Base-by-base conservation (phyloP, 2,888 invertebrate genomes). In the Cataglyphis livida region DNA sequence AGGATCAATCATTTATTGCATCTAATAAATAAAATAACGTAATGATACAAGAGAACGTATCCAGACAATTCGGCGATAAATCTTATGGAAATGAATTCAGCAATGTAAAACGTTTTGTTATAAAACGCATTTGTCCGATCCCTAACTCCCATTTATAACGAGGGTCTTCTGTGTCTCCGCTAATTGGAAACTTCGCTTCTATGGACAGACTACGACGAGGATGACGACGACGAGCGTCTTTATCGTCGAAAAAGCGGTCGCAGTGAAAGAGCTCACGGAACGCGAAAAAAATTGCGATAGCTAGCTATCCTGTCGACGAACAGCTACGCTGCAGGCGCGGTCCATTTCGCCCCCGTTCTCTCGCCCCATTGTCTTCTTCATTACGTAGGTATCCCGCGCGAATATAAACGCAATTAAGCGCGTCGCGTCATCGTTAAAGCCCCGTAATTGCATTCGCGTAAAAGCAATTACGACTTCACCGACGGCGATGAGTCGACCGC, bases 351-450 rank as follows among this genome's bases (percentile, higher is more conserved):
- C 21, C 28, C 68, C 68, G n/a, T 81, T 76, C 76, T 59, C 71
- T 65, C 76, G 70, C 64, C 32, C 74, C 78, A 75, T 83, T 83
- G 84, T 87, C 81, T 78, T 66, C 74, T 82, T 82, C 76, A 87
- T 87, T 85, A 79, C 61, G 65, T 76, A 87, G 79, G 44, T 84
- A 85, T 79, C 79, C 59, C 81, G 82, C 65, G 71, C 85, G 76
- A 79, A 82, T 82, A 82, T 85, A 85, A 88, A 88, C 83, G 87
- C 85, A 87, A 89, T 89, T 88, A 85, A 83, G 83, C 85, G 75
- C 82, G 81, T 82, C 87, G 82, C 81, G 85, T 78, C 87, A 85
- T 85, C 84, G 86, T 79, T 88, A 83, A 88, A 83, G 73, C 84
- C 82, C 44, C 82, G 81, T 88, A 88, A 82, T 88, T 85, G 76